A percentile compares a stretch with the other conserved stretches of the same genome.
phyloP scores from a whole-genome alignment of 2,888 invertebrate genomes.

The Hypselothyrea guttata region DNA sequence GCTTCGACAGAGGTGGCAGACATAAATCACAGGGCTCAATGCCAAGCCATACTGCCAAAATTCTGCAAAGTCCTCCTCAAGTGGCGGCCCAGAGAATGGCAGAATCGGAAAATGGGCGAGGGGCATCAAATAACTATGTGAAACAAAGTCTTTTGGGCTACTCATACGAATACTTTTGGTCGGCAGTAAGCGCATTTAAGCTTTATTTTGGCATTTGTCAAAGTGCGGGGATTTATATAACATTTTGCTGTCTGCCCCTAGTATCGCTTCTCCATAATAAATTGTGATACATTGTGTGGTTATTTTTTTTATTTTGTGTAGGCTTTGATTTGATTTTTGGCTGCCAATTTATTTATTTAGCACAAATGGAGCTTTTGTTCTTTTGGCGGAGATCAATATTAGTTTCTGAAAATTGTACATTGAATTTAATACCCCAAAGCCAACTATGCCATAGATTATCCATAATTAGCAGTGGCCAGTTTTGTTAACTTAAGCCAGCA shows the following conservation, averaged over 20 bases:
- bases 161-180: constrained; percentile 18
- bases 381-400: constrained; percentile 4
- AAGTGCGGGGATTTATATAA: constrained; percentile 64
- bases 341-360: constrained; percentile 50
- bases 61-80: constrained; percentile 33
- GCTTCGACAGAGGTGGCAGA: constrained; percentile 46
- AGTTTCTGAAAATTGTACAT: constrained; percentile 21
- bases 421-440: constrained; percentile 1
- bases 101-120: not conserved
- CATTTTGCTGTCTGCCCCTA: constrained; percentile 45
- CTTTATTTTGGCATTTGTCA: constrained; percentile 76
- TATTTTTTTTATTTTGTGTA: constrained; percentile 50
- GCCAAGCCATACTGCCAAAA: constrained; percentile 34
- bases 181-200: constrained; percentile 69
- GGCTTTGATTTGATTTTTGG: constrained; percentile 70
- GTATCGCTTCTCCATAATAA: constrained; percentile 60
- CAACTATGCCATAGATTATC: constrained; percentile 36
- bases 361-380: constrained; percentile 42
- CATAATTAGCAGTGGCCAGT: constrained; percentile 37
- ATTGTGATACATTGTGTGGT: constrained; percentile 66
- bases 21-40: constrained; percentile 64
- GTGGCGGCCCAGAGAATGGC: constrained; percentile 2
- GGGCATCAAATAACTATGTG: constrained; percentile 36
- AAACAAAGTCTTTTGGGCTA: constrained; percentile 38
- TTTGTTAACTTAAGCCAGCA: constrained; percentile 30